Evolutionary conservation across 2,888 invertebrate species (phyloP), one percentile per base, ranked within the genome.

Genomic region (Pseudeuparius sepicola): DNA sequence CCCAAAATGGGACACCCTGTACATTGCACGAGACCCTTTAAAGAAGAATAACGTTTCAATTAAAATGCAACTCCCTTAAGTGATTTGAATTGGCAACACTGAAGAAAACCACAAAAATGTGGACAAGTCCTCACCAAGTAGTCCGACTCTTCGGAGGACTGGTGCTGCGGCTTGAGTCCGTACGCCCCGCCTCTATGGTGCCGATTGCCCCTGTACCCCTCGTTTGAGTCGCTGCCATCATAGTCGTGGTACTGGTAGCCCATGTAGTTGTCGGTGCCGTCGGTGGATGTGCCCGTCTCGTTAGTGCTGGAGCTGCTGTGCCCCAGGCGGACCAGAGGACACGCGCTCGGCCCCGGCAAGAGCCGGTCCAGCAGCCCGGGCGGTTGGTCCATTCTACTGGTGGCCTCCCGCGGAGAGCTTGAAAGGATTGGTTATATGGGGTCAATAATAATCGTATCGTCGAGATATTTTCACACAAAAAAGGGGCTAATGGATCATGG

Each of bases 261-360:
- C 28, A 50, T 46, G 41, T 50, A 43, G 15, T 52, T 46, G 36
- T 51, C 43, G 24, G 41, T 40, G 11, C 41, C 42, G 33, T 51
- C 50, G 31, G 47, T 43, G 3, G 48, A 49, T 14, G 46, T 46
- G 28, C 44, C 48, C 16, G 43, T 51, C 37, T 45, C 60, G 52
- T 47, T 57, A 41, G 45, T 45, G 31, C 47, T 42, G 54, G 56
- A 46, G 26, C 45, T 47, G 24, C 45, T 47, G 20, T 47, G 47
- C 27, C 48, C 51, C 39, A 51, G 37, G 18, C 47, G 71, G 40
- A 73, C 73, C 51, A 75, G 59, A 36, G 75, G 74, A 56, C 74
- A 75, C 50, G 69, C 67, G 52, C 67, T 56, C 29, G 65, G 66
- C 48, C 65, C 60, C 40, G 64, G 63, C 36, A 59, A 59, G 37